Percentiles rank a stretch among this genome's conserved stretches.
These are phyloP conservation scores for Sinocyclocheilus maitianheensis DNA, from an alignment of 2,113 vertebrate species.

Conservation along the genomic window DNA sequence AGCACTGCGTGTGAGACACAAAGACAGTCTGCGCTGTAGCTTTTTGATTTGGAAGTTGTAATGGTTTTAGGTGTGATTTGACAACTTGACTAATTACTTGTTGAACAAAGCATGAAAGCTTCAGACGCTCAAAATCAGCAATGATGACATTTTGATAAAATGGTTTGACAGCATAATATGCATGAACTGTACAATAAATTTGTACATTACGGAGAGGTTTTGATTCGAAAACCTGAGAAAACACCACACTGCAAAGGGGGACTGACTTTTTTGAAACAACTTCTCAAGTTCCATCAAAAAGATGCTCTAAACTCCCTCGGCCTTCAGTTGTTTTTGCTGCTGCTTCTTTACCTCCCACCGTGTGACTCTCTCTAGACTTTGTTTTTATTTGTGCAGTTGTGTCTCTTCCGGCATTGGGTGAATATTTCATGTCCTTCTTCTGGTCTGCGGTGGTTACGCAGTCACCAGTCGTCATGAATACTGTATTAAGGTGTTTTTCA, in stretches of 20 bases:
- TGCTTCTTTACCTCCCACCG: neutral
- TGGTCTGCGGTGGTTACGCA: constrained; percentile 12
- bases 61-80: constrained; percentile 6
- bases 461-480: neutral
- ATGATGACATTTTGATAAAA: no score
- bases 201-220: constrained; percentile 10
- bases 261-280: constrained; percentile 2
- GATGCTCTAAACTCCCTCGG: neutral
- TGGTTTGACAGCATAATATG: neutral
- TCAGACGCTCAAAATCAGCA: neutral
- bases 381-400: constrained; percentile 29
- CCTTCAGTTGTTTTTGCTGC: neutral
- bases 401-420: constrained; percentile 34
- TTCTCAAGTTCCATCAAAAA: constrained; percentile 23
- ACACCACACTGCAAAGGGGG: neutral
- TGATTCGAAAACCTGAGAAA: neutral
- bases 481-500: constrained; percentile 31
- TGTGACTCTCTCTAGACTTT: constrained; percentile 22
- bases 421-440: constrained; percentile 53
- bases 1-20: neutral
- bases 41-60: constrained; percentile 2
- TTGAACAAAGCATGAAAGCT: constrained; percentile 47
- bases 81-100: constrained; percentile 50
- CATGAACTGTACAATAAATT: neutral
- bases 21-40: neutral